Conservation (phyloP, 2,888 invertebrate genomes). For the Celastrina argiolus region DNA sequence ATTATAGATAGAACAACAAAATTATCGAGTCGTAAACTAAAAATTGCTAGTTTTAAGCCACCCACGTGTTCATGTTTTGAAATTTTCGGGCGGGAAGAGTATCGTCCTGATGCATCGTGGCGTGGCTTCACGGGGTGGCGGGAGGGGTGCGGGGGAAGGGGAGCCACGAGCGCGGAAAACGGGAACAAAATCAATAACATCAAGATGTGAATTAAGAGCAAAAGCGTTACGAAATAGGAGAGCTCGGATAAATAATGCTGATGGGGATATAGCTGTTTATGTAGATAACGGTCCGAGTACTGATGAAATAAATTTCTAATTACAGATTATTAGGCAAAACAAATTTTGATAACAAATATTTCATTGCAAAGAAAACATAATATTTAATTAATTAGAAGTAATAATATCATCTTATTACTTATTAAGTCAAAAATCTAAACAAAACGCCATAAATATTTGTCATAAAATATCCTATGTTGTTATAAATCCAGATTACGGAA, state of each 20-base stretch:
- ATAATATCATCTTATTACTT: background rate
- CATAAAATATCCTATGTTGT: background rate
- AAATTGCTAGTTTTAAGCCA: slow-evolving; percentile 28
- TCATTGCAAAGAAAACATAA: background rate
- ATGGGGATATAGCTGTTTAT: background rate
- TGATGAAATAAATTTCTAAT: background rate
- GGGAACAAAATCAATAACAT: slow-evolving; percentile 52
- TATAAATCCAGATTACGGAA: background rate
- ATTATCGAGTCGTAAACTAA: background rate
- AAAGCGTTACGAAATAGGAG: slow-evolving; percentile 18
- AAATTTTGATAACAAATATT: background rate
- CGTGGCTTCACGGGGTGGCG: slow-evolving; percentile 34
- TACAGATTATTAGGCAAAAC: background rate
- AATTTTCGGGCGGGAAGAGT: slow-evolving; percentile 38
- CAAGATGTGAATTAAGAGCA: slow-evolving; percentile 40
- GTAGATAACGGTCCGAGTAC: background rate
- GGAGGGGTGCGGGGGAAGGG: slow-evolving; percentile 34
- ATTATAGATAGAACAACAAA: background rate
- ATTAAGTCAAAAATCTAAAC: no score
- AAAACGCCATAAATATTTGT: background rate
- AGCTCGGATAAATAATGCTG: background rate
- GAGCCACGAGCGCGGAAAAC: slow-evolving; percentile 43
- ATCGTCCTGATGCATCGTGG: slow-evolving; percentile 27
- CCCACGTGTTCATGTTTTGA: slow-evolving; percentile 51
- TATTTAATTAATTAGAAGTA: background rate